phyloP scores from a whole-genome alignment of 2,113 vertebrate species.

The Grallaria varia region DNA sequence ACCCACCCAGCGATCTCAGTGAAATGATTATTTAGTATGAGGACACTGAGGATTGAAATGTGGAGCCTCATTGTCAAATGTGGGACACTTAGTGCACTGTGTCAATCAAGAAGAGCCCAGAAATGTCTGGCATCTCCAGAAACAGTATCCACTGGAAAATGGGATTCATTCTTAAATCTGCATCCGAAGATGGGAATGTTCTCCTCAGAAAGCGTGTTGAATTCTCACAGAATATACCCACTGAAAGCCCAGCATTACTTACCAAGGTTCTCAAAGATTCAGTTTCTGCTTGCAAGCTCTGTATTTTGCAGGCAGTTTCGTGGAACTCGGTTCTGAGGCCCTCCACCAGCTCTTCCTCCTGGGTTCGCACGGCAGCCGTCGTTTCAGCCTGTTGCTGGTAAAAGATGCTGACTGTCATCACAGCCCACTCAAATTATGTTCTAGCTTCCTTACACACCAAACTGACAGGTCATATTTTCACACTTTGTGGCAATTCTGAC shows the following conservation, averaged over 20 bases:
- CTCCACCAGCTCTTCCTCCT: constrained; percentile 84
- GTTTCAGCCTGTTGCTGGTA: constrained; percentile 70
- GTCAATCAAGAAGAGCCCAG: not conserved
- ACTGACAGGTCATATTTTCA: not conserved
- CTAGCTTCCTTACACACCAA: not conserved
- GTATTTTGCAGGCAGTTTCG: constrained; percentile 83
- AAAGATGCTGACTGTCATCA: not conserved
- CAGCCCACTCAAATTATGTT: not conserved
- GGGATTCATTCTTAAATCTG: not conserved
- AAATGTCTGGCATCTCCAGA: not conserved
- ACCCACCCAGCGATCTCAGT: not conserved
- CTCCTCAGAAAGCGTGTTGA: not conserved
- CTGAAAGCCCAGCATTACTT: not conserved
- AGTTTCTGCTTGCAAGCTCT: constrained; percentile 90
- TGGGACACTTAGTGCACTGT: not conserved
- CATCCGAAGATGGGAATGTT: not conserved
- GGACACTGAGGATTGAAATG: not conserved
- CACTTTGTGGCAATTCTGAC: not conserved
- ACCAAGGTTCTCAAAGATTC: constrained; percentile 93
- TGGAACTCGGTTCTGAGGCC: constrained; percentile 82
- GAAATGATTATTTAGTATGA: not conserved
- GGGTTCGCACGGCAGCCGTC: constrained; percentile 71
- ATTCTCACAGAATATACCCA: not conserved
- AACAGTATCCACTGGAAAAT: not conserved
- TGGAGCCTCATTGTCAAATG: not conserved